phyloP scores from a whole-genome alignment of 2,797 vertebrate genomes.

The Tragelaphus eurycerus region DNA sequence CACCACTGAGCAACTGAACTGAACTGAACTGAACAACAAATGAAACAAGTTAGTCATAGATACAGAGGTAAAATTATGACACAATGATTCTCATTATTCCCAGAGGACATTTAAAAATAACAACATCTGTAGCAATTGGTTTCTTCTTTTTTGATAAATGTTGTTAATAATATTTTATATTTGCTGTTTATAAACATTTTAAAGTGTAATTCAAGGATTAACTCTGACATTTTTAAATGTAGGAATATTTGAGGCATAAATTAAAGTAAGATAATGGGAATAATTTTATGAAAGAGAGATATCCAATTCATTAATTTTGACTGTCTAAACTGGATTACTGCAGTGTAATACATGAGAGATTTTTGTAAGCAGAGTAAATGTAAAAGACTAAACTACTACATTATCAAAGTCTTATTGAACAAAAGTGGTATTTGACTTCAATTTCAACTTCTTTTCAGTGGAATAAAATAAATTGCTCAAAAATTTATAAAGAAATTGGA shows the following conservation, averaged over 20 bases:
- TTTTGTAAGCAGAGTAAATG: neutral
- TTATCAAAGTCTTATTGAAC: neutral
- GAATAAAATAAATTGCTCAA: neutral
- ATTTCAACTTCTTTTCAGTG: neutral
- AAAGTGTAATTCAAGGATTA: neutral
- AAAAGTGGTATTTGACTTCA: neutral
- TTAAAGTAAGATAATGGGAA: neutral
- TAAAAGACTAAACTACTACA: neutral
- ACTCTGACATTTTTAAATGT: neutral
- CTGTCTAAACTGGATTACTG: neutral
- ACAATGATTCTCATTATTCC: neutral
- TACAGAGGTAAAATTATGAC: neutral
- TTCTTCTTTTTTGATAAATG: neutral
- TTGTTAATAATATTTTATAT: neutral
- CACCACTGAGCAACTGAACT: too few relatives aligned
- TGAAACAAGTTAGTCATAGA: slow-evolving; percentile 12
- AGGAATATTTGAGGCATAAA: neutral
- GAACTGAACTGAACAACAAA: neutral
- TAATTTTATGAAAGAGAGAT: neutral
- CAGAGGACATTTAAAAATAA: neutral
- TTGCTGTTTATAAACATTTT: neutral
- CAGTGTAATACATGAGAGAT: neutral
- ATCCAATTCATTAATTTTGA: neutral
- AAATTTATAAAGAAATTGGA: neutral
- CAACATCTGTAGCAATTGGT: neutral